Evolutionary conservation across 1,140 invertebrate species (phyloP).

Genomic region (Patella vulgata): DNA sequence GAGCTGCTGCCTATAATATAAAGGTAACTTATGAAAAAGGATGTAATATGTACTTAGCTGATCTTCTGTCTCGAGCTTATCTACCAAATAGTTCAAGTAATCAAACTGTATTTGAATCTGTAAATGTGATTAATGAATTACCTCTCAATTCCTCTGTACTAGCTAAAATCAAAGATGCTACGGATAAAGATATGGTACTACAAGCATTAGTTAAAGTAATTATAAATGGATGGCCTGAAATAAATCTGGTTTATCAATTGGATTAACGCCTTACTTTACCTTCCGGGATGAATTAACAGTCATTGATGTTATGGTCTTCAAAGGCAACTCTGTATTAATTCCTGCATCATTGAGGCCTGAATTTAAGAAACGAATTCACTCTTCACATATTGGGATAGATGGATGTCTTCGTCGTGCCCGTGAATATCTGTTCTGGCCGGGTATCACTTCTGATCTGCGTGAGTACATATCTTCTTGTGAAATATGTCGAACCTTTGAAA

Average conservation of each 20-base stretch:
- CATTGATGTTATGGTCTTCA: slow-evolving; percentile 7
- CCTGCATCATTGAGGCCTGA: background rate
- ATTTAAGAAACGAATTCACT: slow-evolving; percentile 6
- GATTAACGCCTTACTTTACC: slow-evolving; percentile 10
- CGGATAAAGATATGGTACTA: background rate
- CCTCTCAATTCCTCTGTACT: background rate
- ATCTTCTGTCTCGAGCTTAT: slow-evolving; percentile 9
- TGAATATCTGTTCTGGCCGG: slow-evolving; percentile 11
- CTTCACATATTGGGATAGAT: slow-evolving; percentile 10
- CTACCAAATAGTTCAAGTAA: background rate
- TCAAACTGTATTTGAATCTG: slow-evolving; percentile 41
- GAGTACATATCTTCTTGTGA: slow-evolving; percentile 4
- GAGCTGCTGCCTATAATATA: slow-evolving; percentile 6
- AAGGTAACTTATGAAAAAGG: slow-evolving; percentile 11
- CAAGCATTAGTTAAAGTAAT: too few relatives aligned
- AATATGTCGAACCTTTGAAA: slow-evolving; percentile 8
- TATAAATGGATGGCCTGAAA: too few relatives aligned
- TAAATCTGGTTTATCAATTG: too few relatives aligned
- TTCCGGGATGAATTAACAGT: slow-evolving; percentile 5
- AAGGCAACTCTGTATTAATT: background rate
- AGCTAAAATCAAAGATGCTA: background rate
- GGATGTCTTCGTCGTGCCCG: slow-evolving; percentile 14
- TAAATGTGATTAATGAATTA: slow-evolving; percentile 8
- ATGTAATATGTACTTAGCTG: slow-evolving; percentile 2
- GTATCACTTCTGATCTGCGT: slow-evolving; percentile 2